Percentiles rank a stretch among this genome's conserved stretches.
phyloP scores from a whole-genome alignment of 2,888 invertebrate species.

The Drepanosiphum platanoidis region DNA sequence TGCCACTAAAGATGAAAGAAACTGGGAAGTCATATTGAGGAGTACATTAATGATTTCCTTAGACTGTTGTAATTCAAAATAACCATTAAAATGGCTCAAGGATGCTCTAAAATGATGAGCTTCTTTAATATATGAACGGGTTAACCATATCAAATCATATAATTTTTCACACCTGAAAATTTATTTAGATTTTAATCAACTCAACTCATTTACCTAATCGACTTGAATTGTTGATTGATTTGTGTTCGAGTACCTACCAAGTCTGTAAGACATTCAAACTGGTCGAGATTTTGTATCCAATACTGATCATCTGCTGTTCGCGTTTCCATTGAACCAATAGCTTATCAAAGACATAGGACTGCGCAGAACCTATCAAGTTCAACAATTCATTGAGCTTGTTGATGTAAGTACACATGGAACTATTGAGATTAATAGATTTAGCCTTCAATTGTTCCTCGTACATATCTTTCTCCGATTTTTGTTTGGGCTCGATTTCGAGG shows the following conservation, averaged over 20 bases:
- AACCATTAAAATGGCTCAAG: neutral
- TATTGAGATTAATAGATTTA: neutral
- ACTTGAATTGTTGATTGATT: no score
- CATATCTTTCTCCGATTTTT: neutral
- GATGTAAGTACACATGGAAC: neutral
- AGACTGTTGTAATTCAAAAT: neutral
- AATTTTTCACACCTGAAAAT: slow-evolving; percentile 84
- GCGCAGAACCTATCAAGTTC: neutral
- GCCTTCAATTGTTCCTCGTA: neutral
- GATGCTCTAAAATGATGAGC: slow-evolving; percentile 69
- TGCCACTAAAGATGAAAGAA: slow-evolving; percentile 29
- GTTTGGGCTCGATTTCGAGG: neutral
- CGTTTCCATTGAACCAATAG: slow-evolving; percentile 94
- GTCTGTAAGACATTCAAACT: slow-evolving; percentile 90
- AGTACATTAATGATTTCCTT: neutral
- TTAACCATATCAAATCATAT: slow-evolving; percentile 87
- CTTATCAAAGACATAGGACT: slow-evolving; percentile 73
- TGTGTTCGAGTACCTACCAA: slow-evolving; percentile 74
- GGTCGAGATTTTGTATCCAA: slow-evolving; percentile 78
- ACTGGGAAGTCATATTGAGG: neutral
- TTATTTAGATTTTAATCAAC: no score
- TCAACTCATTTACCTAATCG: no score
- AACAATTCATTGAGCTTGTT: neutral
- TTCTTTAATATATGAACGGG: slow-evolving; percentile 82
- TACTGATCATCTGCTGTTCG: slow-evolving; percentile 91